phyloP scores from a whole-genome alignment of 2,888 invertebrate species.

The Germaria angustata region DNA sequence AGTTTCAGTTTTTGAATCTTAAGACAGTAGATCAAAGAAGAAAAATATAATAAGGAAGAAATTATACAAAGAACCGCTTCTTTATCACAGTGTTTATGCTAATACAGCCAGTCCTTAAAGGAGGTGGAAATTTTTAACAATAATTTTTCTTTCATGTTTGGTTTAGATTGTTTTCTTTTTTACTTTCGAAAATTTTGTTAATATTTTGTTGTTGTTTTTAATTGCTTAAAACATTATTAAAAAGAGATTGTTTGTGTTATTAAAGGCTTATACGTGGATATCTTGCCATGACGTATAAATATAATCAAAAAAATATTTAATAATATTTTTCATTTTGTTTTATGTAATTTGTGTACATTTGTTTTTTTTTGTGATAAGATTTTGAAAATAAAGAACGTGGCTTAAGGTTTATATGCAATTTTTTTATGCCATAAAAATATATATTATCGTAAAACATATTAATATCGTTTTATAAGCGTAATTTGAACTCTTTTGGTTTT shows the following conservation, averaged over 20 bases:
- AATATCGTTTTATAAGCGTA: constrained; percentile 66
- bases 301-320: constrained; percentile 59
- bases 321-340: constrained; percentile 13
- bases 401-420: neutral
- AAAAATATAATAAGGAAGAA: neutral
- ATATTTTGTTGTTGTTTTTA: neutral
- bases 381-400: constrained; percentile 4
- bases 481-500: constrained; percentile 48
- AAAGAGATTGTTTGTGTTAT: neutral
- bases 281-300: constrained; percentile 53
- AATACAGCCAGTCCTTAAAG: constrained; percentile 52
- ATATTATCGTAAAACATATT: constrained; percentile 53
- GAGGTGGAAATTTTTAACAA: neutral
- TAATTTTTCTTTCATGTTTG: neutral
- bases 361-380: constrained; percentile 14
- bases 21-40: neutral
- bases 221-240: constrained; percentile 39
- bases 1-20: neutral
- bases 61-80: constrained; percentile 47
- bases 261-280: constrained; percentile 5
- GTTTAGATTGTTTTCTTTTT: constrained; percentile 10
- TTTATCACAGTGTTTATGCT: constrained; percentile 63
- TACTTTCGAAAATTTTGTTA: neutral
- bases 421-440: constrained; percentile 3
- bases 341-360: constrained; percentile 25